Evolutionary conservation across 2,113 vertebrate genomes (phyloP), one percentile per base, ranked within the genome.

Genomic region (Paradisaea rubra): DNA sequence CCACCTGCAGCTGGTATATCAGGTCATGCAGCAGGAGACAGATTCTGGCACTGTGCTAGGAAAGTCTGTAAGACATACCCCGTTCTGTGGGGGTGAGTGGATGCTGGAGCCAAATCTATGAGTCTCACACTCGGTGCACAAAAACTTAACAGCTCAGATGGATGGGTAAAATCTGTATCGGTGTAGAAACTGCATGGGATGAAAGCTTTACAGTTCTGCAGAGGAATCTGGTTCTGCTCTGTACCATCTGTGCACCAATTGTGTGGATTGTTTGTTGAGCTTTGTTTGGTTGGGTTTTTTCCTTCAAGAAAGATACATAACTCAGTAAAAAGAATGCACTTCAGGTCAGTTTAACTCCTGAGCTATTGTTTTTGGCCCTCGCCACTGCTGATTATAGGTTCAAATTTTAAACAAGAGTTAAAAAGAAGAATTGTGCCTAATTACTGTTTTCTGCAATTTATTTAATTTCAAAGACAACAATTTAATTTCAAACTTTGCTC

Each of bases 141-240:
- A 94, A 94, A 95, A 93, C 86, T 93, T 95, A 93, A 81, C 96
- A 96, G 96, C 96, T 96, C 96, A 96, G 95, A 96, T 96, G 94
- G 96, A 94, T 95, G 95, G 88, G 80, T 88, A 94, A 88, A 96
- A 95, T 91, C 90, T 96, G 8, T 73, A 95, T 80, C 72, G 16
- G 89, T 64, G 82, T 60, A 88, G 89, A 94, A 94, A 94, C 79
- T 73, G 85, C 86, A 88, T 81, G 45, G 77, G 64, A 95, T 94
- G 92, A 90, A 95, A 94, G 86, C 85, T 91, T 90, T 93, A 76
- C 93, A 95, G 76, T 90, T 95, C 91, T 96, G 92, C 86, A 72
- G 86, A 96, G 82, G 90, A 95, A 95, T 95, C 91, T 97, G 93
- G 86, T 94, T 93, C 86, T 96, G 76, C 69, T 93, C 61, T 65